phyloP scores from a whole-genome alignment of 2,888 invertebrate genomes.

The Drosophila stalkeri region DNA sequence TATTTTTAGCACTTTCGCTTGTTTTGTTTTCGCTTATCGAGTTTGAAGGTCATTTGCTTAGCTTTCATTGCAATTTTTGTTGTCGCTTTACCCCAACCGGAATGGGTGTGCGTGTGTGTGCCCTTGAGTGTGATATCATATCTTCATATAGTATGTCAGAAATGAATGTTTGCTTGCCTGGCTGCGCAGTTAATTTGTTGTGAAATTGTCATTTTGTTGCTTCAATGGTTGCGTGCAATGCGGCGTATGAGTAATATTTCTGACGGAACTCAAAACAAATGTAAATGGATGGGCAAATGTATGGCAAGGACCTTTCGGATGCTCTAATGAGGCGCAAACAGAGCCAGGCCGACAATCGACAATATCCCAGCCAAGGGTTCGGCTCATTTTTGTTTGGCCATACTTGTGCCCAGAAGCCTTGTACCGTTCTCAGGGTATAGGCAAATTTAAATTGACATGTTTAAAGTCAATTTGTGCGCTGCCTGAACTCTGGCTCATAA shows the following conservation, averaged over 20 bases:
- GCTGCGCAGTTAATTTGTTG: constrained; percentile 78
- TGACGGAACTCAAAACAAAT: constrained; percentile 37
- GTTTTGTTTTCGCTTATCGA: constrained; percentile 80
- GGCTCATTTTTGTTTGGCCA: neutral
- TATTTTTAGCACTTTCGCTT: constrained; percentile 81
- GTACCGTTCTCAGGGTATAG: neutral
- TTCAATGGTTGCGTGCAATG: constrained; percentile 75
- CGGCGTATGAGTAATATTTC: constrained; percentile 75
- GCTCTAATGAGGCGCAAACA: constrained; percentile 68
- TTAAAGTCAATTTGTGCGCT: constrained; percentile 73
- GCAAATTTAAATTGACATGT: constrained; percentile 73
- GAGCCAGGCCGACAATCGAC: constrained; percentile 16
- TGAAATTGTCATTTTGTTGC: constrained; percentile 79
- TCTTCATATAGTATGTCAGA: constrained; percentile 48
- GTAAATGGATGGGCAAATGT: constrained; percentile 38
- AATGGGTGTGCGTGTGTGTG: constrained; percentile 10
- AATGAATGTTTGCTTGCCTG: constrained; percentile 62
- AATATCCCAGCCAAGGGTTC: constrained; percentile 2
- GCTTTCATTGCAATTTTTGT: constrained; percentile 64
- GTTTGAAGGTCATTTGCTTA: constrained; percentile 79
- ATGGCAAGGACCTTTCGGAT: constrained; percentile 44
- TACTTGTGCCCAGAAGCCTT: neutral
- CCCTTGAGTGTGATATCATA: constrained; percentile 64
- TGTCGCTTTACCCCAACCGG: constrained; percentile 3
- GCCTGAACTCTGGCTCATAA: constrained; percentile 66